Base-by-base conservation (phyloP, 2,797 vertebrate genomes). In the Eutrigla gurnardus region DNA sequence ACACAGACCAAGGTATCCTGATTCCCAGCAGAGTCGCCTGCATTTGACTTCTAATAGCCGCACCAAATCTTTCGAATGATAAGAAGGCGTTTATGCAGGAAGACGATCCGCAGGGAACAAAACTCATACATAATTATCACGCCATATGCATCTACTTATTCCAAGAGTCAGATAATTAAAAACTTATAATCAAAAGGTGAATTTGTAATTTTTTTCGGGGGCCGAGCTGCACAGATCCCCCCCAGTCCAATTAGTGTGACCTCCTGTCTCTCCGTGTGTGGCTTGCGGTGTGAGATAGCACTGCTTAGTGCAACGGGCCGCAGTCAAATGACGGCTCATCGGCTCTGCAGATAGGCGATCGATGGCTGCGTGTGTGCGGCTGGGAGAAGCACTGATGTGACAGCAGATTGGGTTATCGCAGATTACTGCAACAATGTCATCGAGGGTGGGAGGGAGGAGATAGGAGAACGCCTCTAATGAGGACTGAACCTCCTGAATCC, bases 281-380 rank as follows among this genome's bases (percentile, higher is more conserved):
- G 67, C 49, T 57, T 5, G 9, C 40, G 37, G 58, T 67, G 70
- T 72, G 70, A 79, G 72, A 80, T 18, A 60, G 69, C 66, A 55
- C 77, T 75, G 78, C 83, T 91, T 85, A 76, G 83, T 58, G 73
- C 76, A 77, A 81, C 86, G 43, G 66, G 86, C 78, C 14, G 35
- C 61, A 18, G 73, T 83, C 80, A 58, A 69, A 70, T 70, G 64
- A 53, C 37, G 10, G 81, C 79, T 69, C 77, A 55, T 67, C 6
- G 37, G 70, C 54, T 70, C 61, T 3, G 17, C 2, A 54, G 75
- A 82, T 70, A 9, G 67, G 7, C 53, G 45, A 89, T 89, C 84
- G 7, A 84, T 81, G 69, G 57, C 50, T 18, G 57, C 62, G n/a
- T 35, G 73, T 40, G 60, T 25, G 14, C 42, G 4, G 54, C 0